These are phyloP conservation scores for Sterrhoptilus dennistouni DNA, from an alignment of 2,113 vertebrate species.

Conservation along the genomic window DNA sequence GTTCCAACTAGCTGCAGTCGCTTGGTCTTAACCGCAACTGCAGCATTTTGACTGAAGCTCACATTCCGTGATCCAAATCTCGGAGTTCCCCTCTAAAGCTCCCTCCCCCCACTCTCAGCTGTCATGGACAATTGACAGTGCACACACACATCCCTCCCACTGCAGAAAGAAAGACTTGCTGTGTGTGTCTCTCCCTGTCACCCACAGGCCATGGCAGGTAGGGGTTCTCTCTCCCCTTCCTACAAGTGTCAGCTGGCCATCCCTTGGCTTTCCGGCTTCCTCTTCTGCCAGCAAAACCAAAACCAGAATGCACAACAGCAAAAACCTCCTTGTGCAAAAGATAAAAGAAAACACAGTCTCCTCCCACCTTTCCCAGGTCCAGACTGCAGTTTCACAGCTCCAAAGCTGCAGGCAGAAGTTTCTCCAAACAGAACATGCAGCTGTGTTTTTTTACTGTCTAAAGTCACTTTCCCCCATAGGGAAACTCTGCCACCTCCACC, in stretches of 20 bases:
- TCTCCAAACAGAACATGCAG: background rate
- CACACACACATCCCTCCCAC: background rate
- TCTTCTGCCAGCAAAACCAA: background rate
- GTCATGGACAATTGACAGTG: conserved; percentile 26
- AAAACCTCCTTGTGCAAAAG: background rate
- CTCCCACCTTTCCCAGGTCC: background rate
- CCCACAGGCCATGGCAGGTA: background rate
- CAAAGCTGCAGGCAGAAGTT: background rate
- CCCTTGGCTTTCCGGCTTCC: background rate
- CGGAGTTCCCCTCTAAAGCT: conserved; percentile 13
- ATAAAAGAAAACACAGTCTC: background rate
- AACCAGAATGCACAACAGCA: background rate
- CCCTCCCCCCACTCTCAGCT: conserved; percentile 8
- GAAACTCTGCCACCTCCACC: background rate
- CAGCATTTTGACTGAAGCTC: conserved; percentile 37
- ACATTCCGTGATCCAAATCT: conserved; percentile 37
- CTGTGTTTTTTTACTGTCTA: background rate
- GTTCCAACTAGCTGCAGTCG: conserved; percentile 15
- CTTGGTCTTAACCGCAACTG: background rate
- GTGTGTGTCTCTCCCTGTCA: background rate
- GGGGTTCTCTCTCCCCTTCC: background rate
- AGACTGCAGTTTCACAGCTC: background rate
- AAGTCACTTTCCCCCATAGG: background rate
- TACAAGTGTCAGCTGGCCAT: background rate
- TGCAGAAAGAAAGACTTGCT: background rate